These are phyloP conservation scores for Montifringilla adamsi DNA, from an alignment of 2,113 vertebrate genomes.

Conservation along the genomic window DNA sequence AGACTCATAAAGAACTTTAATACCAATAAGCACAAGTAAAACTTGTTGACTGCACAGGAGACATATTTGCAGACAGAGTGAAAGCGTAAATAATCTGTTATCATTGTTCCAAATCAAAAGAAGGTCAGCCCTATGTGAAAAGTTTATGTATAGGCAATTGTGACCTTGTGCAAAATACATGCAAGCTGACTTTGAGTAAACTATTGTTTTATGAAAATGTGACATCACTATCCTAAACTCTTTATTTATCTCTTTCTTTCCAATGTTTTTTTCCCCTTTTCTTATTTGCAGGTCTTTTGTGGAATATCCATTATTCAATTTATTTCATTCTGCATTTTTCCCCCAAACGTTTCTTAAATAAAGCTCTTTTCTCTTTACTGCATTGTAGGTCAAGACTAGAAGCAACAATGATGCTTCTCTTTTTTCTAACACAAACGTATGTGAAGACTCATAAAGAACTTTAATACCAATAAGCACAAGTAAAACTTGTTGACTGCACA, in stretches of 20 bases:
- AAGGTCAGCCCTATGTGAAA: not conserved
- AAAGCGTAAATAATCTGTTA: not conserved
- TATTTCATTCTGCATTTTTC: not conserved
- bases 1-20: not conserved
- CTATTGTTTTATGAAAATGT: not conserved
- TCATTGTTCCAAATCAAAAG: not conserved
- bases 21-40: not conserved
- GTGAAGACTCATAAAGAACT: not conserved
- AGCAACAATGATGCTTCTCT: not conserved
- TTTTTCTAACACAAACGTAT: not conserved
- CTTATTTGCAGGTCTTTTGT: not conserved
- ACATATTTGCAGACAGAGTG: not conserved
- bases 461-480: not conserved
- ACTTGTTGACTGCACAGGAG: not conserved
- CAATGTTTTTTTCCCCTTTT: not conserved
- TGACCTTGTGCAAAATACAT: no score
- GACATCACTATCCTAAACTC: not conserved
- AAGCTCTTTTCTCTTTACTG: not conserved
- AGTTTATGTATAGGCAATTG: not conserved
- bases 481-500: not conserved
- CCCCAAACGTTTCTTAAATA: not conserved
- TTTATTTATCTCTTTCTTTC: not conserved
- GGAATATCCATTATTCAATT: not conserved
- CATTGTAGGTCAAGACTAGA: not conserved
- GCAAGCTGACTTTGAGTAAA: not conserved